phyloP scores from a whole-genome alignment of 2,797 vertebrate genomes.

The Scleropages formosus region DNA sequence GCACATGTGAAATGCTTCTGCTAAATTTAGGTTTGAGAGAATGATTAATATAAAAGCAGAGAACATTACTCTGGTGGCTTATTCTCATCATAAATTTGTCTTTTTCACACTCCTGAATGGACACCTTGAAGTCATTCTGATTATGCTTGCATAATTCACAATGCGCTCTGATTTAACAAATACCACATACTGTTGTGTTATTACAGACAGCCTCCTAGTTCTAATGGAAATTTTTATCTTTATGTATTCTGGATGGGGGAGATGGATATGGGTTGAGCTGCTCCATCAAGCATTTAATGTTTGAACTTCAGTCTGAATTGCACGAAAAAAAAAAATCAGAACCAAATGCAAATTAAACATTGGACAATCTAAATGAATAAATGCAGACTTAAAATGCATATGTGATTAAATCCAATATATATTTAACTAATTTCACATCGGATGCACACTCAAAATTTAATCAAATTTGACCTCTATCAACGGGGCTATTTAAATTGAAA shows the following conservation, averaged over 20 bases:
- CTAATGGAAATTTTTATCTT: background rate
- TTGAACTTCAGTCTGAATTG: background rate
- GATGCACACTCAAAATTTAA: background rate
- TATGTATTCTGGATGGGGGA: background rate
- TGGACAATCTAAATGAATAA: background rate
- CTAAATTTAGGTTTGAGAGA: slow-evolving; percentile 3
- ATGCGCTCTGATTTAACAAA: slow-evolving; percentile 5
- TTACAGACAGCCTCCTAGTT: background rate
- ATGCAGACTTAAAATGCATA: background rate
- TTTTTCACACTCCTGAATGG: background rate
- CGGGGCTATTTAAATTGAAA: background rate
- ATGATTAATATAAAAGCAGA: slow-evolving; percentile 2
- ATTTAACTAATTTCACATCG: background rate
- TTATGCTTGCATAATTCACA: slow-evolving; percentile 9
- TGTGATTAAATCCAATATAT: background rate
- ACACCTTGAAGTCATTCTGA: background rate
- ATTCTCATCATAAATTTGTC: background rate
- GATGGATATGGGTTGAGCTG: background rate
- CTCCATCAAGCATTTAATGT: background rate
- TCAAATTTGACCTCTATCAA: background rate
- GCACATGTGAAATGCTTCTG: background rate
- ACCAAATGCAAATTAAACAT: background rate
- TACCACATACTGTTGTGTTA: background rate
- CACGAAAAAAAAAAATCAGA: background rate
- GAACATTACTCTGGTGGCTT: background rate